phyloP scores from a whole-genome alignment of 2,888 invertebrate species.

The Habroteleia sp. region DNA sequence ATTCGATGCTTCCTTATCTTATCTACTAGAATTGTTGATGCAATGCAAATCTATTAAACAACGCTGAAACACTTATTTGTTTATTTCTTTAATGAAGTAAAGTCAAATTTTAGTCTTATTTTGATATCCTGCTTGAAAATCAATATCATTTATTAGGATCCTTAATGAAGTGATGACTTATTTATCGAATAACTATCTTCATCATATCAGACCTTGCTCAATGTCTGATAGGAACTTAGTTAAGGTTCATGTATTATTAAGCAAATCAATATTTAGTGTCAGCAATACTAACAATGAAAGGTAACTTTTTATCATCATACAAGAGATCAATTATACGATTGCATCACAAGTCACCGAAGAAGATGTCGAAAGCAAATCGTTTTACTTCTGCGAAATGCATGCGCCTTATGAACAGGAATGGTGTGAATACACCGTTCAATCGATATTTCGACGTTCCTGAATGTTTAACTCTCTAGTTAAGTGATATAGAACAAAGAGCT shows the following conservation, averaged over 20 bases:
- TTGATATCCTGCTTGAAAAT: no score
- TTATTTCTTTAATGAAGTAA: constrained; percentile 9
- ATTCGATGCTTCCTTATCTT: constrained; percentile 13
- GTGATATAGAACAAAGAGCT: constrained; percentile 56
- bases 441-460: constrained; percentile 18
- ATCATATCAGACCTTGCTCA: constrained; percentile 16
- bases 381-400: constrained; percentile 5
- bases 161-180: constrained; percentile 52
- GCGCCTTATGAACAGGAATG: not conserved
- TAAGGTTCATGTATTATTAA: constrained; percentile 46
- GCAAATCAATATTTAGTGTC: constrained; percentile 32
- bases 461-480: constrained; percentile 48
- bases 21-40: constrained; percentile 35
- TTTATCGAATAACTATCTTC: constrained; percentile 54
- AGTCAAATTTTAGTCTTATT: not conserved
- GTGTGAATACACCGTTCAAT: no score
- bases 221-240: constrained; percentile 36
- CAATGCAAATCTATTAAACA: no score
- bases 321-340: constrained; percentile 20
- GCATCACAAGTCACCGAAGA: not conserved
- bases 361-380: constrained; percentile 8
- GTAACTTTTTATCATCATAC: no score
- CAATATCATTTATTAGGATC: constrained; percentile 46
- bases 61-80: no score
- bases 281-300: constrained; percentile 39